Base-by-base conservation (phyloP, 2,888 invertebrate genomes). In the Melikaiella ostensackeni region DNA sequence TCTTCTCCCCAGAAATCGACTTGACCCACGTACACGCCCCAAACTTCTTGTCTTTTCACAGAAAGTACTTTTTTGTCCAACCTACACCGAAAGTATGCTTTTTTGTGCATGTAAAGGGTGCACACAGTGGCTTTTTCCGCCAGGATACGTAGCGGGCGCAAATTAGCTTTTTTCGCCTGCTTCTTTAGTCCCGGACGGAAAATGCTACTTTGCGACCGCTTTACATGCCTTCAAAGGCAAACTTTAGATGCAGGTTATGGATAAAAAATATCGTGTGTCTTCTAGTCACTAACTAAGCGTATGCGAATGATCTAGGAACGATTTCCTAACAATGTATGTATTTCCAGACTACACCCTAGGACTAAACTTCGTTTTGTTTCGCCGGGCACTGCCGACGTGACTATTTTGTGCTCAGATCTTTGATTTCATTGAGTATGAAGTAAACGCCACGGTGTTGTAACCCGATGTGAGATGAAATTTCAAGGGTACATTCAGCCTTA, bases 401-500 rank as follows among this genome's bases (percentile, higher is more conserved):
- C 70, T 70, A 50, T 70, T 70, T 50, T 70, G 46, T 70, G 70
- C 70, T 70, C 70, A 70, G 70, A 70, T 70, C 70, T 70, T 70
- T 70, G 30, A 70, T 70, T 70, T 70, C 50, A 70, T 46, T 70
- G 50, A 70, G 70, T 70, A 46, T 50, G 9, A 19, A 30, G 27
- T 50, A 50, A 19, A 70, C 46, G 27, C 70, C 19, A 70, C 64
- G 24, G 19, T 66, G 19, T 64, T 64, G 19, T 46, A 19, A 66
- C 42, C 64, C 64, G 16, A 46, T 46, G 42, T 66, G 2, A n/a
- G 30, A 30, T 70, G 27, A 30, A 46, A 50, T 70, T 70, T 70
- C 70, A 70, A 24, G 46, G 46, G 30, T 30, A 46, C 38, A 38
- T 50, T 70, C 70, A 46, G 42, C 70, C 46, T 70, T 70, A 63